Evolutionary conservation across 1,140 invertebrate genomes (phyloP), one percentile per base, ranked within the genome.

Genomic region (Brachionus rubens): DNA sequence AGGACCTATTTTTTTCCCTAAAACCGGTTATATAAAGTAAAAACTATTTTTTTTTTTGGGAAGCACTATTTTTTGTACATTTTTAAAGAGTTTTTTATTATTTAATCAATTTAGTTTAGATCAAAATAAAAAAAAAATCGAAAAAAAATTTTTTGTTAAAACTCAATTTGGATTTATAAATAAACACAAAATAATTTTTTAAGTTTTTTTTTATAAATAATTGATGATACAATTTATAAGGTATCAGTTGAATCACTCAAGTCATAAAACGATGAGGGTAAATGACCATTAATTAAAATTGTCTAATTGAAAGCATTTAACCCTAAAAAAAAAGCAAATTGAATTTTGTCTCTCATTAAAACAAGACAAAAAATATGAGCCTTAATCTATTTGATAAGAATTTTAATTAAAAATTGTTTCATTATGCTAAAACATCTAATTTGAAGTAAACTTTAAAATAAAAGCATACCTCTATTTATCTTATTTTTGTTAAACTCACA

Each of bases 171-270:
- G 28, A 16, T 36, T 59, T 59, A 33, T 36, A 33, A n/a, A 36
- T 33, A 59, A 36, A n/a, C 9, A 59, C 33, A 40, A 59, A 19
- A 2, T n/a, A 36, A 36, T 5, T 36, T 36, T 36, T 36, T 36
- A 5, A 5, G 33, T 36, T 36, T 5, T 36, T 3, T 36, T 36
- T 3, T 36, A 5, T 5, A 36, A 5, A 5, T 12, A 16, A 10
- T 9, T 16, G 9, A 59, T 59, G 54, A 59, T 59, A 36, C 54
- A 59, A 59, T 59, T 59, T 36, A 59, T 21, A 59, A 36, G 54
- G 54, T 59, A 59, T 59, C 54, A n/a, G n/a, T 54, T 54, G 12
- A n/a, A 12, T n/a, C 26, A 28, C 0, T 16, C 48, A 10, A 50
- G 3, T 47, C 14, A 6, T 47, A 6, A 47, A 19, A 47, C 46